Conservation (phyloP, 2,888 invertebrate species). For the Tipula vernalis region DNA sequence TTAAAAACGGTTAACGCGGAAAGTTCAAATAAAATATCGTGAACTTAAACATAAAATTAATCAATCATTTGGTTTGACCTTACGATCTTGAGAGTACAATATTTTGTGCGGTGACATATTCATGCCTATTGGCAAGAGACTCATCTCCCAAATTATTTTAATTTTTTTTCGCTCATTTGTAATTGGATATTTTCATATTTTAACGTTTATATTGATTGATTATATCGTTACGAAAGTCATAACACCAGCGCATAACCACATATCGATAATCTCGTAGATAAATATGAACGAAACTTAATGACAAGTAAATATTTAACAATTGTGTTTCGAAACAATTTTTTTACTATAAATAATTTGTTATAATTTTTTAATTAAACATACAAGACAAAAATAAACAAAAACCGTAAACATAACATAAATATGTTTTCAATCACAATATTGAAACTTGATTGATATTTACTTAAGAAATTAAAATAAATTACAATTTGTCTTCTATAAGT, state of each 20-base stretch:
- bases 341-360: background rate
- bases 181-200: background rate
- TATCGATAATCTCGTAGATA: background rate
- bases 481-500: background rate
- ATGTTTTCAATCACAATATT: background rate
- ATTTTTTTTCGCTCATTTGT: background rate
- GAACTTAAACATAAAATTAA: background rate
- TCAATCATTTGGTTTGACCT: background rate
- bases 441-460: background rate
- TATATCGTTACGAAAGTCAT: background rate
- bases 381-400: background rate
- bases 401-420: background rate
- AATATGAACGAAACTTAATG: background rate
- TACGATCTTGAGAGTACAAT: background rate
- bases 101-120: background rate
- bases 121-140: background rate
- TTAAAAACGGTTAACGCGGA: background rate
- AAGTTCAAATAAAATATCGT: background rate
- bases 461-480: background rate
- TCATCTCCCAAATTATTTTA: background rate
- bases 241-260: background rate
- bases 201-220: background rate
- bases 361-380: background rate
- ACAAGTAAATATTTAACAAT: background rate
- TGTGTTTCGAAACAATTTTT: conserved; percentile 4